A percentile compares a stretch with the other conserved stretches of the same genome.
phyloP scores from a whole-genome alignment of 2,888 invertebrate species.

The Rhamnusium bicolor region DNA sequence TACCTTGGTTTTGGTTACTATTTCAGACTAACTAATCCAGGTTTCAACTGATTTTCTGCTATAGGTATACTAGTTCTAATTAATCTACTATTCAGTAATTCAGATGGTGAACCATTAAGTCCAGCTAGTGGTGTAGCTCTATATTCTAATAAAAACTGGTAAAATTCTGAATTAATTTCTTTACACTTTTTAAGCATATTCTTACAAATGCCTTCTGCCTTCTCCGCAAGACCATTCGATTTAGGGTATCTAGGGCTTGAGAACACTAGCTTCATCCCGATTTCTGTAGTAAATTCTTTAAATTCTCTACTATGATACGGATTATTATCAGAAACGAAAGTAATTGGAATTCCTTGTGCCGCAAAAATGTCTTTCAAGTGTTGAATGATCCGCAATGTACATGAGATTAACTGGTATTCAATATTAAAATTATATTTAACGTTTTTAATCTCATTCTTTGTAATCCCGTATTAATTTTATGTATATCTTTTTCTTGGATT shows the following conservation, averaged over 20 bases:
- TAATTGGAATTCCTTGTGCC: slow-evolving; percentile 39
- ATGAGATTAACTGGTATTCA: too few species aligned
- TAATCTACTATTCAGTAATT: slow-evolving; percentile 32
- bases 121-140: slow-evolving; percentile 36
- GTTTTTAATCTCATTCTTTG: too few species aligned
- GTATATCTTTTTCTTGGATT: too few species aligned
- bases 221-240: slow-evolving; percentile 48
- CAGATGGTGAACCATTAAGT: slow-evolving; percentile 36
- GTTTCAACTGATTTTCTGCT: not conserved
- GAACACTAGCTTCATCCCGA: slow-evolving; percentile 36
- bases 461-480: too few species aligned
- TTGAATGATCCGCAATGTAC: too few species aligned
- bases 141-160: slow-evolving; percentile 38
- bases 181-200: slow-evolving; percentile 33
- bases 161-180: slow-evolving; percentile 34
- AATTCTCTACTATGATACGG: slow-evolving; percentile 47
- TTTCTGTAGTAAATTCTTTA: slow-evolving; percentile 43
- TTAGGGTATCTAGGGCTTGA: slow-evolving; percentile 47
- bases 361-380: slow-evolving; percentile 46
- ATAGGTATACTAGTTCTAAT: slow-evolving; percentile 28
- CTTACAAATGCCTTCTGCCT: slow-evolving; percentile 48
- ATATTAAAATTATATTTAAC: too few species aligned
- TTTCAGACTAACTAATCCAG: too few species aligned
- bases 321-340: slow-evolving; percentile 48
- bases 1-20: too few species aligned